Evolutionary conservation across 30 jellyfish, hydroid and myxozoan genomes (phyloP), one percentile per base, ranked within the genome.

Genomic region (Hydractinia symbiolongicarpus): DNA sequence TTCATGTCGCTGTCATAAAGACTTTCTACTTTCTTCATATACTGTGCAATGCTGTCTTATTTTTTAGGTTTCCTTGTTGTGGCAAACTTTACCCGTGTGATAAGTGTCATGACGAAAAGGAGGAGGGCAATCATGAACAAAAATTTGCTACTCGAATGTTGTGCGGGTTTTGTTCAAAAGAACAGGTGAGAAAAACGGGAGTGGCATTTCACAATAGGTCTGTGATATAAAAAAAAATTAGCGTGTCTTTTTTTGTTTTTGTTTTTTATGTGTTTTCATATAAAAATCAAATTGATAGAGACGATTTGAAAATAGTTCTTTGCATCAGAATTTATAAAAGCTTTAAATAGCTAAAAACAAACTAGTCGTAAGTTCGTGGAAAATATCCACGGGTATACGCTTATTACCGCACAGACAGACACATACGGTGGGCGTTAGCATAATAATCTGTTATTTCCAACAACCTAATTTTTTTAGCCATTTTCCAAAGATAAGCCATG

Each of bases 81-180:
- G 89, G 89, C 9, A 82, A 82, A 68, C 8, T 55, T 50, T 82
- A 40, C 49, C 89, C 89, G 55, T 82, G 89, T 55, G 89, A 82
- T 53, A 60, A 4, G 0, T 82, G 89, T 49, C 89, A 82, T 53
- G 89, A 82, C 19, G 89, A 82, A 72, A 51, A 61, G 10, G 54
- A 13, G 6, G 86, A 70, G 0, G 89, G 56, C 54, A 84, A 69
- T 30, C 89, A 82, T 5, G 89, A 82, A 53, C 71, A 69, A 88
- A 58, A 58, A 50, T 51, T 68, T 69, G 89, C 89, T 6, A 73
- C 40, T n/a, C 52, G 86, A 67, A 82, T 82, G 89, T 2, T 82
- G 21, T 82, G 89, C 56, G 89, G 89, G 11, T 72, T 21, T 82
- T 82, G 89, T 51, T 72, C 89, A 5, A 82, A 82, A 55, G 89